These are phyloP conservation scores for Thamnophis sirtalis DNA, from an alignment of 2,113 vertebrate genomes.

Conservation along the genomic window DNA sequence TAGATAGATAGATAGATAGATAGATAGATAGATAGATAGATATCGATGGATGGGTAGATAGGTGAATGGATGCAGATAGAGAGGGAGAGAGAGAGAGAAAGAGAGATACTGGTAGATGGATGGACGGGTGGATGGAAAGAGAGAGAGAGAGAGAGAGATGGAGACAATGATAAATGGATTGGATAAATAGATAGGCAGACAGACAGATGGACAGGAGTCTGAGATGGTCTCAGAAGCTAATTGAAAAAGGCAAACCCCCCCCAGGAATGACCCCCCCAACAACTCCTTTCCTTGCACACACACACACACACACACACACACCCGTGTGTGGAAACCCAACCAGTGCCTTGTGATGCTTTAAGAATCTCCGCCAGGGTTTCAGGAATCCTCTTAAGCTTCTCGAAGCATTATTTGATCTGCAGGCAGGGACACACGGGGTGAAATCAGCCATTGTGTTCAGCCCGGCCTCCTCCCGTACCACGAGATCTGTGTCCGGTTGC, in stretches of 20 bases:
- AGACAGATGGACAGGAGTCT: neutral
- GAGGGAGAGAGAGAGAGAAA: too few relatives aligned
- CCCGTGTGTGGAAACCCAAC: neutral
- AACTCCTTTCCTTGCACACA: neutral
- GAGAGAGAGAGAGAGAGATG: too few relatives aligned
- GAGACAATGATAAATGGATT: accelerated
- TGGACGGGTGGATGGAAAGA: too few relatives aligned
- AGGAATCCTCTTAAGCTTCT: neutral
- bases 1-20: too few relatives aligned
- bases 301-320: too few relatives aligned
- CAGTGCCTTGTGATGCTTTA: neutral
- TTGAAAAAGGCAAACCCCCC: neutral
- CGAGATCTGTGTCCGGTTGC: neutral
- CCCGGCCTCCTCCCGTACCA: neutral
- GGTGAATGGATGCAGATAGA: too few relatives aligned
- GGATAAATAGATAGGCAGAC: neutral
- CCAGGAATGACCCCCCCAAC: neutral
- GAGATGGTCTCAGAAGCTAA: neutral
- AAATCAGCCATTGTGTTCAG: neutral
- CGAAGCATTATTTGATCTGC: neutral
- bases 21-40: too few relatives aligned
- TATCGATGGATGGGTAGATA: too few relatives aligned
- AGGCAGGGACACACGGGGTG: neutral
- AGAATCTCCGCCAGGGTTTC: neutral
- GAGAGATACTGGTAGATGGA: too few relatives aligned